Conservation (phyloP, 2,888 invertebrate species). For the Chromoteleia sp. region DNA sequence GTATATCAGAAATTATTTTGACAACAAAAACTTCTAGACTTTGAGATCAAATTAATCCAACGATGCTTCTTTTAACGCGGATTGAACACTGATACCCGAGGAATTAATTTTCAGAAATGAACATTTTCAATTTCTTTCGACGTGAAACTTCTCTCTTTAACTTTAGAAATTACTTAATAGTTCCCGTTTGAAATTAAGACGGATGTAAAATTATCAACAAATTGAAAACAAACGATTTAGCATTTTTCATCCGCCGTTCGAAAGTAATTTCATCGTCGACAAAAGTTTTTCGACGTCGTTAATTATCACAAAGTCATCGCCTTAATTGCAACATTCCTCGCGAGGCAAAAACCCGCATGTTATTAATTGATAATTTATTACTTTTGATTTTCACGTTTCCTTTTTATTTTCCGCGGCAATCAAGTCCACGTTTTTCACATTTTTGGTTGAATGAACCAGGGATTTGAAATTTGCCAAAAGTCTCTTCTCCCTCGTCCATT, state of each 20-base stretch:
- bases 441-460: neutral
- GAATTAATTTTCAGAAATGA: too few species aligned
- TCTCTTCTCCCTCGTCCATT: neutral
- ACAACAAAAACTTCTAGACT: too few species aligned
- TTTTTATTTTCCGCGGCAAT: neutral
- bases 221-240: constrained; percentile 3
- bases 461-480: neutral
- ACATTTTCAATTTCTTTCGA: too few species aligned
- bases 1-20: too few species aligned
- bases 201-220: neutral
- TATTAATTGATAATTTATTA: constrained; percentile 43
- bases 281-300: constrained; percentile 20
- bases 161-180: too few species aligned
- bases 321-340: constrained; percentile 40
- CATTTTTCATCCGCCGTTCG: constrained; percentile 11
- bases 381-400: constrained; percentile 37
- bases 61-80: too few species aligned
- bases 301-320: constrained; percentile 47
- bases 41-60: too few species aligned
- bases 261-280: constrained; percentile 37
- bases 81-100: too few species aligned
- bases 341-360: constrained; percentile 14
- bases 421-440: too few species aligned
- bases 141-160: too few species aligned
- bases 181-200: too few species aligned